Conservation (phyloP, 2,797 vertebrate species). For the Loriculus beryllinus region DNA sequence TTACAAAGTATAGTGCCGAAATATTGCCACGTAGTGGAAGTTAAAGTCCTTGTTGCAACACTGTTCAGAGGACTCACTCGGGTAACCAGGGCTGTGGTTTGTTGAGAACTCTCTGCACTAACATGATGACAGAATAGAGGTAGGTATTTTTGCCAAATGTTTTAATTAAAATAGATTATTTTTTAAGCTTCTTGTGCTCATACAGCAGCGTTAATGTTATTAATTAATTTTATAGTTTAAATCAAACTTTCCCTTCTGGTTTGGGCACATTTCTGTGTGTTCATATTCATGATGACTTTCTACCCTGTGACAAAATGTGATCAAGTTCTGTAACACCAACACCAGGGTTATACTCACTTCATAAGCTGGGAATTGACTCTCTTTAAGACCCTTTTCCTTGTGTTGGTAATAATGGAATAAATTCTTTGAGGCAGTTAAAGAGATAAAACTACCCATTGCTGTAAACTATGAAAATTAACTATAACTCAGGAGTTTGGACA, state of each 20-base stretch:
- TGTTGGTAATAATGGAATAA: neutral
- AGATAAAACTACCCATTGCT: neutral
- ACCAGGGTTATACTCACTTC: neutral
- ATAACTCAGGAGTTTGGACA: neutral
- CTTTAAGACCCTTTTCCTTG: neutral
- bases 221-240: neutral
- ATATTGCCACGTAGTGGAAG: neutral
- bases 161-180: neutral
- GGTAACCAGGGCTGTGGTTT: neutral
- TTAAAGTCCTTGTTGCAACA: neutral
- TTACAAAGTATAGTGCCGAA: neutral
- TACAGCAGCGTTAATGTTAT: neutral
- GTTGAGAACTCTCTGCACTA: neutral
- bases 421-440: neutral
- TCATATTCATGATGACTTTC: neutral
- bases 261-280: neutral
- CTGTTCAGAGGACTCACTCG: neutral
- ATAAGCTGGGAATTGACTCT: neutral
- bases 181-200: neutral
- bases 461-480: neutral
- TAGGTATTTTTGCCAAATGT: neutral
- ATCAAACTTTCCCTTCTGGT: neutral
- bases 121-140: neutral
- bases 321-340: neutral
- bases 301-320: neutral